These are phyloP conservation scores for Mionectes olivaceus DNA, from an alignment of 2,797 vertebrate species.

Conservation along the genomic window DNA sequence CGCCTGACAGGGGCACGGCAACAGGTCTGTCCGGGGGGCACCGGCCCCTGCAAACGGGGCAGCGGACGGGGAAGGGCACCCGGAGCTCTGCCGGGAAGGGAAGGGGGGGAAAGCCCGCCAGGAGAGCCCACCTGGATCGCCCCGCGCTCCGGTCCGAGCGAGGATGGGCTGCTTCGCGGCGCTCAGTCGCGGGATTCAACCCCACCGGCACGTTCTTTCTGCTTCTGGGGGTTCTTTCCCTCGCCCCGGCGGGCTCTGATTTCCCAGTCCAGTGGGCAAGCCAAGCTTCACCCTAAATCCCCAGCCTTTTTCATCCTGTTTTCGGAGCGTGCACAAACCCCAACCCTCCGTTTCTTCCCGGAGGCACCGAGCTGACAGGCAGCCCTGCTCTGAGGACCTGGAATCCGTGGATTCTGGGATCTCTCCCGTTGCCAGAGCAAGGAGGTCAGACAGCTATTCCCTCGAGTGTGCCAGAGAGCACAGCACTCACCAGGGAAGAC, in stretches of 20 bases:
- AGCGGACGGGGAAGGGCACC: neutral
- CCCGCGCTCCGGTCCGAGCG: fast-evolving
- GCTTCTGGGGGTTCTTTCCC: neutral
- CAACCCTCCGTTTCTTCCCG: neutral
- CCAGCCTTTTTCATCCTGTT: neutral
- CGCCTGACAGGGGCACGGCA: slow-evolving; percentile 18
- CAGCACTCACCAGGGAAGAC: neutral
- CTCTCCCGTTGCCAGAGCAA: neutral
- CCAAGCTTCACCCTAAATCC: neutral
- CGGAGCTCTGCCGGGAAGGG: fast-evolving
- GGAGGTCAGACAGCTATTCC: neutral
- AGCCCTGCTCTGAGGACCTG: neutral
- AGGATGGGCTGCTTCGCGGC: neutral
- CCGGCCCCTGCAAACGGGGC: neutral
- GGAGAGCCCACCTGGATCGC: fast-evolving
- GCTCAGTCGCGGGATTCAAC: neutral
- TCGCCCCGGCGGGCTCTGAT: neutral
- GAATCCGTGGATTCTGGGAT: neutral
- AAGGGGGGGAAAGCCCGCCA: neutral
- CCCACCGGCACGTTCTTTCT: neutral
- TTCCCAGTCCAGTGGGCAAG: neutral
- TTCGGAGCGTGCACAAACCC: neutral
- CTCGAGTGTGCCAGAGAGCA: neutral
- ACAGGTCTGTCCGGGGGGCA: neutral
- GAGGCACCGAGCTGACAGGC: neutral